phyloP scores from a whole-genome alignment of 2,113 vertebrate genomes.

The Mus pahari region DNA sequence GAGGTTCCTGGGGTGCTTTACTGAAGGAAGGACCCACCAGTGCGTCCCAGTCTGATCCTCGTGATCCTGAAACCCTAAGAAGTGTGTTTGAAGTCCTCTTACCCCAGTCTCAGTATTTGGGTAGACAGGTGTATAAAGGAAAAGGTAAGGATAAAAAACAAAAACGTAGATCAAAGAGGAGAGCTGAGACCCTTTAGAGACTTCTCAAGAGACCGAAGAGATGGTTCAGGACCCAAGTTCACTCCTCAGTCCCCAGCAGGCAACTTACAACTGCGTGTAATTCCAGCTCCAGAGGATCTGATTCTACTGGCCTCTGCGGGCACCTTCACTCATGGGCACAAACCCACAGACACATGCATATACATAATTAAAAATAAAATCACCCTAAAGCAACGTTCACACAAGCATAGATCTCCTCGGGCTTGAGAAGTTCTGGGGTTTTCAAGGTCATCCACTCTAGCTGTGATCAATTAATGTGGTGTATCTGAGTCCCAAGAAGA shows the following conservation, averaged over 20 bases:
- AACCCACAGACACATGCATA: background rate
- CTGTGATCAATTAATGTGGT: background rate
- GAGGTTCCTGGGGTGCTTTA: background rate
- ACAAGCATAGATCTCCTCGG: background rate
- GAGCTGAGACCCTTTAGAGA: background rate
- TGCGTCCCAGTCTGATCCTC: background rate
- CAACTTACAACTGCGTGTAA: background rate
- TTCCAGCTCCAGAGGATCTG: too few species aligned
- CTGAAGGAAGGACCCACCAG: background rate
- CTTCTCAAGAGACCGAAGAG: background rate
- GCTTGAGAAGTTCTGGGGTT: background rate
- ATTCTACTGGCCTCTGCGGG: background rate
- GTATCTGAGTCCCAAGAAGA: background rate
- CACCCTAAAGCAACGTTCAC: background rate
- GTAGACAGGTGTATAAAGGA: background rate
- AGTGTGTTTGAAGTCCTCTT: too few species aligned
- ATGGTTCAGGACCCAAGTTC: background rate
- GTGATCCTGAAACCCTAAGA: background rate
- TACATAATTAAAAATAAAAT: background rate
- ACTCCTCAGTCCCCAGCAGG: background rate
- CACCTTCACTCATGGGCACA: background rate
- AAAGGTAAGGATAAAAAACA: background rate
- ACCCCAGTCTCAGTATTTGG: background rate
- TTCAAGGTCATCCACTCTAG: background rate
- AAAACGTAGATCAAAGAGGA: background rate